Evolutionary conservation across 2,797 vertebrate species (phyloP).

Genomic region (Notoglanidium macrostoma): DNA sequence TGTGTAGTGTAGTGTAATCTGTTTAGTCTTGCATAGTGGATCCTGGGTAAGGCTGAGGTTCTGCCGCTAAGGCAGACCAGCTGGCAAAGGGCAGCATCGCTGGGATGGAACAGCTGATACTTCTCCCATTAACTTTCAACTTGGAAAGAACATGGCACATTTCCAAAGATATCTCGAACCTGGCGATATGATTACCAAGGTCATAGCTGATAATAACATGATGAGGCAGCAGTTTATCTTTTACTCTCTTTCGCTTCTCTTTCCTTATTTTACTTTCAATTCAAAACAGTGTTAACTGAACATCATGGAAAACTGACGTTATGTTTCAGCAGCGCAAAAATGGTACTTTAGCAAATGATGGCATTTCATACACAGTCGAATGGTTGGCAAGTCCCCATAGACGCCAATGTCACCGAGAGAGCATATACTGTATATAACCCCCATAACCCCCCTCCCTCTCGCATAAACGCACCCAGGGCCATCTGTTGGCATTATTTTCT

Average conservation of each 20-base stretch:
- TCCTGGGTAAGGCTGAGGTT: constrained; percentile 16
- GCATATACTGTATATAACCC: constrained; percentile 1
- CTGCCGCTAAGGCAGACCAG: constrained; percentile 59
- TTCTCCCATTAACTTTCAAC: constrained; percentile 75
- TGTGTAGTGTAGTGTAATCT: constrained; percentile 57
- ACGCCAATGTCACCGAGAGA: constrained; percentile 64
- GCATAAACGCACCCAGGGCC: constrained; percentile 33
- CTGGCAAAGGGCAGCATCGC: constrained; percentile 65
- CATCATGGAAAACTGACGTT: constrained; percentile 71
- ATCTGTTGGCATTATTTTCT: constrained; percentile 39
- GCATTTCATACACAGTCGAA: constrained; percentile 76
- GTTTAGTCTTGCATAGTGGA: not conserved
- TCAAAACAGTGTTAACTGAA: constrained; percentile 71
- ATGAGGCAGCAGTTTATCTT: constrained; percentile 76
- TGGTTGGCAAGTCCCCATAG: constrained; percentile 61
- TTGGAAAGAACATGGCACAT: constrained; percentile 71
- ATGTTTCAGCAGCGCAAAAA: not conserved
- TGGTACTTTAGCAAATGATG: constrained; percentile 74
- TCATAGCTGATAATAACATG: constrained; percentile 78
- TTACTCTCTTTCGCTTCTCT: constrained; percentile 16
- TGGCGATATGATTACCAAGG: constrained; percentile 71
- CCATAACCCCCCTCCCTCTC: not conserved
- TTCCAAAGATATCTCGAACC: constrained; percentile 69
- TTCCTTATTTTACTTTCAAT: constrained; percentile 73
- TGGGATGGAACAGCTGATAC: constrained; percentile 62